Evolutionary conservation across 2,888 invertebrate genomes (phyloP), one percentile per base, ranked within the genome.

Genomic region (Tenthredo distinguenda): DNA sequence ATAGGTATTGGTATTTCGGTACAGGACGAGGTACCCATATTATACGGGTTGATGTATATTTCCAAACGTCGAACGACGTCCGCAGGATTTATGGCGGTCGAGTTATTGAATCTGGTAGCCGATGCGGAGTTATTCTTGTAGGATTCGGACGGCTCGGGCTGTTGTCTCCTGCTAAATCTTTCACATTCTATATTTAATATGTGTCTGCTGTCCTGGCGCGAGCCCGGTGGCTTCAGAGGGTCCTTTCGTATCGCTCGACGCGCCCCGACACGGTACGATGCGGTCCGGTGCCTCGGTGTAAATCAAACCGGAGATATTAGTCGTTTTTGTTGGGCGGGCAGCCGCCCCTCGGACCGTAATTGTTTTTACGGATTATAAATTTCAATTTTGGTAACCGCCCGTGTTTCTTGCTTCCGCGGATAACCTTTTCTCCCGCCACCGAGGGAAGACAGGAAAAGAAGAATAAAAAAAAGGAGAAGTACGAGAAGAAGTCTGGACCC

Each of bases 301-400:
- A 92, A 92, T 92, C 92, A 92, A 91, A 90, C 88, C 87, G 86
- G 88, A 90, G 92, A 92, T 92, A 92, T 92, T 92, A 92, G 92
- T 89, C 91, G 91, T 90, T 92, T 92, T 92, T 92, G 90, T 88
- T 86, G 26, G 21, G 62, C 58, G 65, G 62, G 81, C 62, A 71
- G 43, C 77, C 84, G 77, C 86, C 79, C 83, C 86, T 87, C 84
- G 88, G 87, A 86, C 86, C 87, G 90, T 92, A 92, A 92, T 92
- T 92, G 92, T 92, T 92, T 92, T 92, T 92, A 92, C 91, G 92
- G 92, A 92, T 92, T 92, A 92, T 92, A 92, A 92, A 92, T 92
- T 92, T 91, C 89, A 86, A 89, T 90, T 91, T 84, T 81, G 40
- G 40, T 31, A 43, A 55, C 21, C 81, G 37, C 62, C 18, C 81